Percentiles rank a stretch among this genome's conserved stretches.
These are phyloP conservation scores for Rhineura floridana DNA, from an alignment of 2,113 vertebrate species.

Conservation along the genomic window DNA sequence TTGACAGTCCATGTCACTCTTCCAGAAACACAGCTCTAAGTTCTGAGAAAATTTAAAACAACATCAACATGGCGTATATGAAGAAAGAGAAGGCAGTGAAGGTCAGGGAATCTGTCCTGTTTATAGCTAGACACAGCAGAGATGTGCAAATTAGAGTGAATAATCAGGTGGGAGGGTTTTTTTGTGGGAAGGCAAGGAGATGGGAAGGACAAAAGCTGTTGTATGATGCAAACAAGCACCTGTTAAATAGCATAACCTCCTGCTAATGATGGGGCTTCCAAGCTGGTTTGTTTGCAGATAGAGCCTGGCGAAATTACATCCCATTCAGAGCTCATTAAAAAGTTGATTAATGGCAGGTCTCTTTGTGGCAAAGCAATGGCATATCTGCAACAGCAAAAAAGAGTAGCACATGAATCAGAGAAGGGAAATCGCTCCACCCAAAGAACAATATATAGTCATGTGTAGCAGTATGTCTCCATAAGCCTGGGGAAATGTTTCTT, in stretches of 20 bases:
- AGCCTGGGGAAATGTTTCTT: neutral
- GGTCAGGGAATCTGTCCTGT: neutral
- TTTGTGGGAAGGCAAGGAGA: conserved; percentile 22
- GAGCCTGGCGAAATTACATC: conserved; percentile 13
- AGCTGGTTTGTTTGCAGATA: conserved; percentile 26
- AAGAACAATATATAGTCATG: neutral
- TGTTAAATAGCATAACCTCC: conserved; percentile 20
- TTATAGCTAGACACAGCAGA: neutral
- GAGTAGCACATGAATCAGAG: neutral
- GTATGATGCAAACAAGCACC: neutral
- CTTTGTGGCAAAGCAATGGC: conserved; percentile 2
- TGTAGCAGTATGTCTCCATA: neutral
- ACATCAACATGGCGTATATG: neutral
- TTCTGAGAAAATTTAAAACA: neutral
- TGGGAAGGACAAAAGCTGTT: neutral
- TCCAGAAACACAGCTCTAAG: neutral
- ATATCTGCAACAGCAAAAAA: neutral
- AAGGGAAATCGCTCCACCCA: neutral
- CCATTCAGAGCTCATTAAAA: conserved; percentile 30
- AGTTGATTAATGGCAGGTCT: conserved; percentile 11
- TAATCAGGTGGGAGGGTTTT: neutral
- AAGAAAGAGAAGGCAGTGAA: neutral
- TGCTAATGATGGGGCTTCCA: conserved; percentile 25
- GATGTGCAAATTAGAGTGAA: neutral
- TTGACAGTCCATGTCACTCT: neutral